Percentiles rank a stretch among this genome's conserved stretches.
Conservation (phyloP, 2,113 vertebrate species). For the Heliornis fulica region DNA sequence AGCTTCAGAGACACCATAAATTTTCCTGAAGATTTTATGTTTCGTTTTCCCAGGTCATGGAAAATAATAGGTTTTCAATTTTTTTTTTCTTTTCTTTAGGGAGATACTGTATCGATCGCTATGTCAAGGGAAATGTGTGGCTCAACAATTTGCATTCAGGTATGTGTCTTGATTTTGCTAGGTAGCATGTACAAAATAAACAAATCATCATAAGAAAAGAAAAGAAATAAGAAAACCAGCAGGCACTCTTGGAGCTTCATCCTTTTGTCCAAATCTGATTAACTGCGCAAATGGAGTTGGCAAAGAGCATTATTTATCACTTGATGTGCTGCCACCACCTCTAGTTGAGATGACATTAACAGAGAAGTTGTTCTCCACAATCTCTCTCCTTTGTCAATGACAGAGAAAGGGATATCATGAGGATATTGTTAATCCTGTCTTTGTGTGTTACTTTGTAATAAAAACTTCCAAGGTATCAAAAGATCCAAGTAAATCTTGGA, state of each 20-base stretch:
- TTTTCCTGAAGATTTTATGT: neutral
- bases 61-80: neutral
- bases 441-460: neutral
- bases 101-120: constrained; percentile 20
- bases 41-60: neutral
- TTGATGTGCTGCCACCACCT: neutral
- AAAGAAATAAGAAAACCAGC: neutral
- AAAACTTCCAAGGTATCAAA: neutral
- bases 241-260: neutral
- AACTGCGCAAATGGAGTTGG: neutral
- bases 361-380: neutral
- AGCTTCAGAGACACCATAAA: neutral
- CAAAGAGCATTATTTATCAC: constrained; percentile 32
- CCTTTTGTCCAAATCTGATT: neutral
- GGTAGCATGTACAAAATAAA: neutral
- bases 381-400: neutral
- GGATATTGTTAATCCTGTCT: neutral
- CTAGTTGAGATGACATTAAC: constrained; percentile 2
- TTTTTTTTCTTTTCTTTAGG: constrained; percentile 32
- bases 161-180: constrained; percentile 14
- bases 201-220: neutral
- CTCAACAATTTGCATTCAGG: constrained; percentile 67
- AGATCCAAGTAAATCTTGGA: neutral
- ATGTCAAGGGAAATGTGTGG: constrained; percentile 50
- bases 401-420: neutral